Evolutionary conservation across 1,140 invertebrate species (phyloP).

Genomic region (Zaprionus ghesquierei): DNA sequence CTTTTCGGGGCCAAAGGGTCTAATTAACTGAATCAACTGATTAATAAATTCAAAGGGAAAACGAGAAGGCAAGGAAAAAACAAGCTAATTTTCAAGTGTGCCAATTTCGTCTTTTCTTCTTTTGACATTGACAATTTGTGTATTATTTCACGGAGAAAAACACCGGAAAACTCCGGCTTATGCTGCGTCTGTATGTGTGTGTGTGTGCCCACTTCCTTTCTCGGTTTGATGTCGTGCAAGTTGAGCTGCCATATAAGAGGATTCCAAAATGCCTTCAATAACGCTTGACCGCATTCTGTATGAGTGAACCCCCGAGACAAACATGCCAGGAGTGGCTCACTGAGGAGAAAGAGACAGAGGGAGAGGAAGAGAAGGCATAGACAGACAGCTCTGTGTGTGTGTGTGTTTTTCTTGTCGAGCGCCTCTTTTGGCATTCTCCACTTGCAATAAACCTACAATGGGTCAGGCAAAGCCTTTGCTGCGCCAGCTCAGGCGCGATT

Average conservation of each 20-base stretch:
- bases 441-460: not conserved
- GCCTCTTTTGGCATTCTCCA: not conserved
- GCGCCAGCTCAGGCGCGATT: not conserved
- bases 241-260: constrained; percentile 63
- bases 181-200: not conserved
- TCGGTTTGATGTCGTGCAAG: not conserved
- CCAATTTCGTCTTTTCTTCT: not conserved
- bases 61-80: not conserved
- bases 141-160: not conserved
- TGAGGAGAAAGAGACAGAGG: not conserved
- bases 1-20: not conserved
- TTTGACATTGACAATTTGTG: not conserved
- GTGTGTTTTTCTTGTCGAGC: not conserved
- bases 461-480: not conserved
- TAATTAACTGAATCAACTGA: not conserved
- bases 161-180: not conserved
- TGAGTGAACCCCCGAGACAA: constrained; percentile 40
- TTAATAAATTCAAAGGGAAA: not conserved
- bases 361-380: too few relatives aligned
- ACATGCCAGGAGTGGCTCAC: not conserved
- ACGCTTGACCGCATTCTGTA: constrained; percentile 67
- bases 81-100: not conserved
- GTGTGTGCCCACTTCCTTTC: not conserved
- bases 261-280: constrained; percentile 71
- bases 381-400: not conserved